Base-by-base conservation (phyloP, 1,140 invertebrate genomes). In the Pseudoatta argentina region DNA sequence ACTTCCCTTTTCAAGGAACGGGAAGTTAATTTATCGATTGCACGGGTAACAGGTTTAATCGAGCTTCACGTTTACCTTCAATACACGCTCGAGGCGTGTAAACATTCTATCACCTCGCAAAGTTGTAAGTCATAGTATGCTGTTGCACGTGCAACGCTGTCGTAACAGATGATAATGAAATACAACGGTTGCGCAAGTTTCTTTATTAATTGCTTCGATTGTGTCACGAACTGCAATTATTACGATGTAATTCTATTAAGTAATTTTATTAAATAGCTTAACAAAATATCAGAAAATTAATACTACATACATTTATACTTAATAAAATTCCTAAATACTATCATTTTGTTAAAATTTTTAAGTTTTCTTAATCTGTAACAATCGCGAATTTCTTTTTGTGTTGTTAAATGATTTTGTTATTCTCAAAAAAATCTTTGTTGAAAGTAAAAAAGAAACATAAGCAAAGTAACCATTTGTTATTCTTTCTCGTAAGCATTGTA, bases 401-500 rank as follows among this genome's bases (percentile, higher is more conserved):
- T 44, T 39, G 24, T n/a, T 48, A 63, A 78, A 48, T 30, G 1
- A 64, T 51, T 63, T 64, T 48, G 18, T 48, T 3, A 73, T 55
- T 61, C 3, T 10, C n/a, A 24, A n/a, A 64, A 2, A 63, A 39
- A 63, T 34, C 39, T 18, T 78, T 75, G 27, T 67, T 64, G 18
- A 34, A 6, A 21, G 12, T 14, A 75, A 78, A 24, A 27, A 48
- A 14, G 14, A 34, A 18, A 21, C 14, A 67, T 64, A 53, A 10
- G 64, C 18, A 59, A 59, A 48, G 18, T 57, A 12, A 59, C 7
- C 3, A 59, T 88, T 90, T 88, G 67, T 67, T 79, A 67, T 82
- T 90, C 55, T 57, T 88, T 86, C 76, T 87, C 44, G 83, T 59
- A 88, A 91, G 76, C 71, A 85, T 89, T 61, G 75, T 76, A 77